phyloP scores from a whole-genome alignment of 1,140 invertebrate species.

The Cyclina sinensis region DNA sequence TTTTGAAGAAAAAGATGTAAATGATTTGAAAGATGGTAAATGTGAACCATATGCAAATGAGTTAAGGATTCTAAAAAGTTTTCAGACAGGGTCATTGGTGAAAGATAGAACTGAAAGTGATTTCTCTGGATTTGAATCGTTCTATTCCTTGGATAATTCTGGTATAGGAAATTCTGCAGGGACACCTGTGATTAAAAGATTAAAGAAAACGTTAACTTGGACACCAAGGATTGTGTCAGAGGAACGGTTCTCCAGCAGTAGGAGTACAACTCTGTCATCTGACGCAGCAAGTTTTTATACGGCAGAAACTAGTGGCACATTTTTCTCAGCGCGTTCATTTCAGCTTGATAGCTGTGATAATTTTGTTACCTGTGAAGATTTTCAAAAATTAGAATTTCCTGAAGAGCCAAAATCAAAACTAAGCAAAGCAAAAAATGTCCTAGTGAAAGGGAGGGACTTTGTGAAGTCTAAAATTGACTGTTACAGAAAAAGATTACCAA shows the following conservation, averaged over 20 bases:
- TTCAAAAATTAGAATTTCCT: conserved; percentile 9
- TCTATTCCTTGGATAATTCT: conserved; percentile 57
- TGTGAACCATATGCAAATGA: background rate
- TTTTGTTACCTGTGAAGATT: conserved; percentile 60
- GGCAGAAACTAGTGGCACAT: conserved; percentile 63
- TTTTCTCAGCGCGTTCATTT: conserved; percentile 52
- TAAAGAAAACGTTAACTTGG: conserved; percentile 56
- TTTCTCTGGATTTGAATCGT: conserved; percentile 46
- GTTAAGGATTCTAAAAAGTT: background rate
- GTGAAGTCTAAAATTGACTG: conserved; percentile 50
- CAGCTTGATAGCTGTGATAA: conserved; percentile 63
- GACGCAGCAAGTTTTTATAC: conserved; percentile 58
- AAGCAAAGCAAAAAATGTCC: conserved; percentile 51
- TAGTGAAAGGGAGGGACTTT: conserved; percentile 48
- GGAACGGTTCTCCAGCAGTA: conserved; percentile 16
- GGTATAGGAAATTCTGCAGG: background rate
- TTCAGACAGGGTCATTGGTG: background rate
- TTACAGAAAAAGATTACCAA: conserved; percentile 47
- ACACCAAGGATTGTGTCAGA: conserved; percentile 53
- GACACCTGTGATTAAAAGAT: conserved; percentile 6
- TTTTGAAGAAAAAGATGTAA: background rate
- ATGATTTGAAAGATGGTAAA: background rate
- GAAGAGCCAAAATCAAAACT: conserved; percentile 45
- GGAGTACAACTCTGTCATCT: conserved; percentile 37
- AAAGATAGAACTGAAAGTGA: conserved; percentile 39